Evolutionary conservation across 2,113 vertebrate genomes (phyloP).

Genomic region (Prietella phreatophila): DNA sequence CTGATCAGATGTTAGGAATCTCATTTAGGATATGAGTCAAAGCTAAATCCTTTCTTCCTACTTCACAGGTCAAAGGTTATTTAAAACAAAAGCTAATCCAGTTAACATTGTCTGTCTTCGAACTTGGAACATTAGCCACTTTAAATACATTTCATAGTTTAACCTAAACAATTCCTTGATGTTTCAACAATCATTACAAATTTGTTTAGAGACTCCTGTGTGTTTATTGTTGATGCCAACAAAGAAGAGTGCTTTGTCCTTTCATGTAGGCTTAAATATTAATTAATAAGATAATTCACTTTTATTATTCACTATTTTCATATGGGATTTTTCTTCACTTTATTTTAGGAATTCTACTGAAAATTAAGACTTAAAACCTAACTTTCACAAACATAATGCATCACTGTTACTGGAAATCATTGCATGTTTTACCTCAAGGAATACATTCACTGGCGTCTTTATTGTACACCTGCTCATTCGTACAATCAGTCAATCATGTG

Average conservation of each 20-base stretch:
- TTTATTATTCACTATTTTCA: not conserved
- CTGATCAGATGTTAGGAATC: not conserved
- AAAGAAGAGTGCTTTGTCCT: not conserved
- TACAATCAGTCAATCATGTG: not conserved
- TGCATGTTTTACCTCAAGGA: not conserved
- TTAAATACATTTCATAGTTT: not conserved
- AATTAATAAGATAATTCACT: not conserved
- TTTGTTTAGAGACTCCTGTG: not conserved
- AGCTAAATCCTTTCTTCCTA: not conserved
- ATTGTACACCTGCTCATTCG: not conserved
- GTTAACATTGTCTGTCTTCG: not conserved
- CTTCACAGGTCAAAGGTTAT: not conserved
- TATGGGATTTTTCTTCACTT: not conserved
- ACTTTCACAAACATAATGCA: not conserved
- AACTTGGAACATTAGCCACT: not conserved
- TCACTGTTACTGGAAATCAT: not conserved
- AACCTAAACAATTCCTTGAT: not conserved
- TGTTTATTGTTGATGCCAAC: not conserved
- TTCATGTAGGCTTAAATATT: not conserved
- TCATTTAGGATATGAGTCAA: slow-evolving; percentile 1
- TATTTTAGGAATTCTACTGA: not conserved
- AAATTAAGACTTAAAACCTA: not conserved
- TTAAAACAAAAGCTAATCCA: slow-evolving; percentile 7
- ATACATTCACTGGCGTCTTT: not conserved
- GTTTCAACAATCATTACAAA: not conserved